Evolutionary conservation across 2,888 invertebrate species (phyloP).

Genomic region (Rotaria socialis): DNA sequence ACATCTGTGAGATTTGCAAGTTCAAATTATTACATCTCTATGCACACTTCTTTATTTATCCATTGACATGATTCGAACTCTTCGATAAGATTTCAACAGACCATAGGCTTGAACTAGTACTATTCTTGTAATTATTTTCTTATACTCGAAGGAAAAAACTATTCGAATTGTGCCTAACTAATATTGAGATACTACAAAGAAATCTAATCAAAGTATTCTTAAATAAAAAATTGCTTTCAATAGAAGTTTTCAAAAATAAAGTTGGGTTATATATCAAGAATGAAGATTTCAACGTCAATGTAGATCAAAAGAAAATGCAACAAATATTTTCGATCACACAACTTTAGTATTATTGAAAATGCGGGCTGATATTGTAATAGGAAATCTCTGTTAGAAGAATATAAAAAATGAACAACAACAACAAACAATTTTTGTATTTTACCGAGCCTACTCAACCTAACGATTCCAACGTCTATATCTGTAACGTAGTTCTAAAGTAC

Average conservation of each 20-base stretch:
- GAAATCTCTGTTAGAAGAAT: background rate
- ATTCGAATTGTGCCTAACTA: background rate
- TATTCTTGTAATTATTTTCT: background rate
- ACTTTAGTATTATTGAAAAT: background rate
- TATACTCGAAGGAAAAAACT: background rate
- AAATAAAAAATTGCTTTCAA: background rate
- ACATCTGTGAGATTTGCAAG: no score
- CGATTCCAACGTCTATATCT: no score
- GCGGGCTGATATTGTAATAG: background rate
- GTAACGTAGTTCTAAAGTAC: no score
- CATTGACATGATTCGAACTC: background rate
- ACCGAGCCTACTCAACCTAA: background rate
- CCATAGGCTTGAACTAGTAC: background rate
- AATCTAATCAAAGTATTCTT: background rate
- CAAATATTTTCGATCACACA: background rate
- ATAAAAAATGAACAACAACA: background rate
- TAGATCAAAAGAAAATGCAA: slow-evolving; percentile 7
- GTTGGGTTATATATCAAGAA: background rate
- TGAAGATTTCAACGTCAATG: background rate
- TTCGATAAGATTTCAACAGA: background rate
- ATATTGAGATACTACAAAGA: background rate
- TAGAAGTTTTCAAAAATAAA: background rate
- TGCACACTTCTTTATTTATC: no score
- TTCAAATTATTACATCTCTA: no score
- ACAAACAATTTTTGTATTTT: background rate